Evolutionary conservation across 2,888 invertebrate genomes (phyloP), one percentile per base, ranked within the genome.

Genomic region (Pecten maximus): DNA sequence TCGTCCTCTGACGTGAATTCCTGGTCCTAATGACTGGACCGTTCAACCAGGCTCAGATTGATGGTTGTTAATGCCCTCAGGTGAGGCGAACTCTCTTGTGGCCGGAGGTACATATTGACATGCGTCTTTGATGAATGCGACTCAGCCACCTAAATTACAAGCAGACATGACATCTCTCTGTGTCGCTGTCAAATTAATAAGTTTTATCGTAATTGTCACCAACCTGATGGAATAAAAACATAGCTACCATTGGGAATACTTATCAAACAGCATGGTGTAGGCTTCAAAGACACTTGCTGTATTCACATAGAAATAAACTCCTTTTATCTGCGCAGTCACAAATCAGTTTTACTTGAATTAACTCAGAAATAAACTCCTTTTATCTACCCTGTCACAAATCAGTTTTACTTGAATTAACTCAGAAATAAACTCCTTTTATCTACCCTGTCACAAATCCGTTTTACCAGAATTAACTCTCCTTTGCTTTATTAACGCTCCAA

Each of bases 21-120:
- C 28, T 74, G 35, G 74, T 74, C 23, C 74, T 74, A 74, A 74
- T 74, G 74, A 74, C 74, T 74, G 74, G 74, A 23, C 74, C 74
- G 35, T 35, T 74, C 74, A 74, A 35, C 74, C 74, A 74, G 35
- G 16, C 74, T 74, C 35, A 74, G 74, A 74, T 74, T 74, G 74
- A 74, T 74, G 74, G 35, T 28, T 74, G 74, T 28, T 28, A 74
- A 74, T 74, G 35, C 74, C 74, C 74, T 15, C 74, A 74, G 74
- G 74, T 74, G 74, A 74, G 35, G 10, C 74, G 28, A 74, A 74
- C 74, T 74, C 74, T 74, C 74, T 12, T 35, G 74, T 28, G 74
- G 74, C 74, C 74, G 74, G 74, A 74, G 74, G 74, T 74, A 74
- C 74, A 74, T 74, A 74, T 74, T 74, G 74, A 74, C 74, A 74